Conservation (phyloP, 2,888 invertebrate species). For the Toxonevra muliebris region DNA sequence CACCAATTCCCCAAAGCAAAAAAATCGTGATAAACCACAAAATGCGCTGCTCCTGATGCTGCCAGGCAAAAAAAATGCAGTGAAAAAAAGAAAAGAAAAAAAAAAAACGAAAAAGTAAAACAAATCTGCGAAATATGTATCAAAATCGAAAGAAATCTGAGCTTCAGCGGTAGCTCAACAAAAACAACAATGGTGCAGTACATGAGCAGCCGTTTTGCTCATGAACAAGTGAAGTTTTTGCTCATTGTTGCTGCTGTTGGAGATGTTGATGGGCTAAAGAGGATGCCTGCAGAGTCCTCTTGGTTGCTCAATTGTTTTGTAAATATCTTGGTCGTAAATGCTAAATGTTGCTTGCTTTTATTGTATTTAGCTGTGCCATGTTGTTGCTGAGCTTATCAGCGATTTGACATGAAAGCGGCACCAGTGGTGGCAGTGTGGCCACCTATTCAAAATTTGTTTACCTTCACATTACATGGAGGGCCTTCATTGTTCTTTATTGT, state of each 20-base stretch:
- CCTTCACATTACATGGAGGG: not conserved
- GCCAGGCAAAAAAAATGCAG: not conserved
- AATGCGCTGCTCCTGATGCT: not conserved
- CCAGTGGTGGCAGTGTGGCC: not conserved
- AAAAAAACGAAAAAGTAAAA: not conserved
- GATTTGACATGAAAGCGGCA: slow-evolving; percentile 6
- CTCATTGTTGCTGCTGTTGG: no score
- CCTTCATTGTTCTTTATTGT: not conserved
- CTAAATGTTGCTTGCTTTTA: not conserved
- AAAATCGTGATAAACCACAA: no score
- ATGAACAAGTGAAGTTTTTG: no score
- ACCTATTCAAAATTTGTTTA: not conserved
- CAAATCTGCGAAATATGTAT: not conserved
- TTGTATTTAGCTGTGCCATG: not conserved
- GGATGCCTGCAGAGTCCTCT: no score
- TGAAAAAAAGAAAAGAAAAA: not conserved
- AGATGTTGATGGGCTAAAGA: no score
- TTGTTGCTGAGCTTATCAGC: not conserved
- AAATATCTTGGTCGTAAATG: not conserved
- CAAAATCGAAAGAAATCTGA: no score
- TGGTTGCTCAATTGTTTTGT: no score
- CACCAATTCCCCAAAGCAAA: no score
- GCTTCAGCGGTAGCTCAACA: no score
- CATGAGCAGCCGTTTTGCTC: no score
- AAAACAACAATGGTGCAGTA: no score